A percentile compares a stretch with the other conserved stretches of the same genome.
These are phyloP conservation scores for Macrotus californicus DNA, from an alignment of 2,113 vertebrate genomes.

Conservation along the genomic window DNA sequence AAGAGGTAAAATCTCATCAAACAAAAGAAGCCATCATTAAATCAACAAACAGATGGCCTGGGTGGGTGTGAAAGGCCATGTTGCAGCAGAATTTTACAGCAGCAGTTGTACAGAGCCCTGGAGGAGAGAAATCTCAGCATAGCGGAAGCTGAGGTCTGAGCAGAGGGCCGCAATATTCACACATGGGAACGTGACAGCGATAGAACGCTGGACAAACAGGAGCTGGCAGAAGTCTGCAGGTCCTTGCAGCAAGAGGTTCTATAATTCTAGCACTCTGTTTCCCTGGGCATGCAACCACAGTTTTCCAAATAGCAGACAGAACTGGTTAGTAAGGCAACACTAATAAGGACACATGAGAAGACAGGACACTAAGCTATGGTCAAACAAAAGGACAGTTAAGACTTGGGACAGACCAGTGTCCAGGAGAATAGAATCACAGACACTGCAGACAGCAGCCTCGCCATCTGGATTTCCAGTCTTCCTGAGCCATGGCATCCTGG, in stretches of 20 bases:
- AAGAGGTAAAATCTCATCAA: background rate
- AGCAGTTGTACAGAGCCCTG: background rate
- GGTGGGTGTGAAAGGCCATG: background rate
- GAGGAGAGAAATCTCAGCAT: background rate
- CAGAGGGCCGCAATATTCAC: background rate
- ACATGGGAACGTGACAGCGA: fast-evolving
- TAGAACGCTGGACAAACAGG: background rate
- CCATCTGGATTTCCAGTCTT: background rate
- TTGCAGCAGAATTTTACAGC: background rate
- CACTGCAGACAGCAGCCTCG: background rate
- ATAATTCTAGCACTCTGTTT: background rate
- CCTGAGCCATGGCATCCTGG: background rate
- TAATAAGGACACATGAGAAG: background rate
- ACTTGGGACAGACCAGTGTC: background rate
- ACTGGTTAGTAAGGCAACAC: background rate
- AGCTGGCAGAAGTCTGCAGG: background rate
- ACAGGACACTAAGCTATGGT: background rate
- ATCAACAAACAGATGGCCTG: background rate
- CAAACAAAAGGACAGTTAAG: background rate
- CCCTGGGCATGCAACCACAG: background rate
- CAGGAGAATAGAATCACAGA: background rate
- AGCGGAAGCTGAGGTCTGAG: background rate
- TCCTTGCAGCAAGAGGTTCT: background rate
- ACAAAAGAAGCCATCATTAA: background rate
- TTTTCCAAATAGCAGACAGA: background rate